phyloP scores from a whole-genome alignment of 2,113 vertebrate species.

The Petrocephalus microphthalmus region DNA sequence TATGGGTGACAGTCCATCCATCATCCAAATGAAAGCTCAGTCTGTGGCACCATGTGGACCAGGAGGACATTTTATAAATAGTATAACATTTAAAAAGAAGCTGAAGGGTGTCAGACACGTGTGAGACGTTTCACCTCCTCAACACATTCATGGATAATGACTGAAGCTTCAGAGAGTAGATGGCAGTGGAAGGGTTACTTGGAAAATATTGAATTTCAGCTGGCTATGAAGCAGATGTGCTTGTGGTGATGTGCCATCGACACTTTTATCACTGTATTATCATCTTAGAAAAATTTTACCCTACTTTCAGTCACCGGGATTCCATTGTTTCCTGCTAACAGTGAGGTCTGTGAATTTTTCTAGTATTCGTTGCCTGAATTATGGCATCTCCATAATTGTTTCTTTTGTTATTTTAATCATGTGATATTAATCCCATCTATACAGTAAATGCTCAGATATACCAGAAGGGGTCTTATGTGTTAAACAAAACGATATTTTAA shows the following conservation, averaged over 20 bases:
- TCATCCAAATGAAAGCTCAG: slow-evolving; percentile 77
- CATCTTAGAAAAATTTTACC: not conserved
- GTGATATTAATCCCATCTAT: not conserved
- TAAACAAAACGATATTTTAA: not conserved
- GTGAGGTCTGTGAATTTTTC: not conserved
- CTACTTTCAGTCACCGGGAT: not conserved
- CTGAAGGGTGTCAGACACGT: slow-evolving; percentile 59
- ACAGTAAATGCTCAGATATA: not conserved
- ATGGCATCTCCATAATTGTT: not conserved
- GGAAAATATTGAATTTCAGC: slow-evolving; percentile 22
- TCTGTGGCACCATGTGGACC: slow-evolving; percentile 66
- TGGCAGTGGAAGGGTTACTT: slow-evolving; percentile 34
- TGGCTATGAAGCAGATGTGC: not conserved
- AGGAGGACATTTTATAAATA: slow-evolving; percentile 64
- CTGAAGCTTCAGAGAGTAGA: slow-evolving; percentile 50
- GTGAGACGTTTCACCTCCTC: slow-evolving; percentile 43
- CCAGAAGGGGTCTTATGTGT: not conserved
- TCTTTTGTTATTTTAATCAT: not conserved
- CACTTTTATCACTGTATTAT: not conserved
- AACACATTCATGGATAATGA: slow-evolving; percentile 41
- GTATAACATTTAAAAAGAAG: slow-evolving; percentile 54
- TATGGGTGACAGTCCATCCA: slow-evolving; percentile 72
- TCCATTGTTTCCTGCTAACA: not conserved
- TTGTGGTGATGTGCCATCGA: not conserved
- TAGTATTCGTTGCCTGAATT: not conserved